A percentile compares a stretch with the other conserved stretches of the same genome.
Evolutionary conservation across 2,797 vertebrate species (phyloP).

Genomic region (Tenualosa thibaudeaui): DNA sequence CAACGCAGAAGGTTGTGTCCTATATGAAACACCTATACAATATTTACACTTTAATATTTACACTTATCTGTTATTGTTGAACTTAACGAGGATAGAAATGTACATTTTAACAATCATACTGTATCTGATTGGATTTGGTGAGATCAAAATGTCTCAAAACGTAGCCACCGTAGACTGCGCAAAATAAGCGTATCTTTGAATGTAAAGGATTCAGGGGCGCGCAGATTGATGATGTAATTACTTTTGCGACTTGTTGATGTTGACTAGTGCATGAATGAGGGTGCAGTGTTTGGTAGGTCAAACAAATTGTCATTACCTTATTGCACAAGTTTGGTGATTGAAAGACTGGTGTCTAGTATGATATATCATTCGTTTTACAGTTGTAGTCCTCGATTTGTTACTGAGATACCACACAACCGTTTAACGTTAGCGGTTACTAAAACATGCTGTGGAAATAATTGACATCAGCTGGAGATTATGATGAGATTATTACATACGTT

Average conservation of each 20-base stretch:
- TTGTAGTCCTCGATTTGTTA: not conserved
- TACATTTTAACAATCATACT: not conserved
- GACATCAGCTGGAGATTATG: too few relatives aligned
- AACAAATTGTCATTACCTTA: not conserved
- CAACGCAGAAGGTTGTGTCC: not conserved
- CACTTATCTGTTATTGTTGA: not conserved
- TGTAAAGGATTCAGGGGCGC: not conserved
- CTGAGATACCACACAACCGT: not conserved
- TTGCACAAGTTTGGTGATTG: not conserved
- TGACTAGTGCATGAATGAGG: not conserved
- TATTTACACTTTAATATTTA: not conserved
- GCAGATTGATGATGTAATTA: not conserved
- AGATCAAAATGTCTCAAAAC: not conserved
- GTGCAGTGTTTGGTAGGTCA: not conserved
- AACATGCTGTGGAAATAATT: not conserved
- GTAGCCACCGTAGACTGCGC: not conserved
- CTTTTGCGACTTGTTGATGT: slow-evolving; percentile 11
- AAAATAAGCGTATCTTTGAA: slow-evolving; percentile 17
- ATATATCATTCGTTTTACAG: not conserved
- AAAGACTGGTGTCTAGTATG: not conserved
- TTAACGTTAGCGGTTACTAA: too few relatives aligned
- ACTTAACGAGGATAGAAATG: not conserved
- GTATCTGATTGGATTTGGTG: not conserved
- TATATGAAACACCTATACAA: not conserved
- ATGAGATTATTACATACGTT: too few relatives aligned